Evolutionary conservation across 2,888 invertebrate species (phyloP), one percentile per base, ranked within the genome.

Genomic region (Drosophila suboccidentalis): DNA sequence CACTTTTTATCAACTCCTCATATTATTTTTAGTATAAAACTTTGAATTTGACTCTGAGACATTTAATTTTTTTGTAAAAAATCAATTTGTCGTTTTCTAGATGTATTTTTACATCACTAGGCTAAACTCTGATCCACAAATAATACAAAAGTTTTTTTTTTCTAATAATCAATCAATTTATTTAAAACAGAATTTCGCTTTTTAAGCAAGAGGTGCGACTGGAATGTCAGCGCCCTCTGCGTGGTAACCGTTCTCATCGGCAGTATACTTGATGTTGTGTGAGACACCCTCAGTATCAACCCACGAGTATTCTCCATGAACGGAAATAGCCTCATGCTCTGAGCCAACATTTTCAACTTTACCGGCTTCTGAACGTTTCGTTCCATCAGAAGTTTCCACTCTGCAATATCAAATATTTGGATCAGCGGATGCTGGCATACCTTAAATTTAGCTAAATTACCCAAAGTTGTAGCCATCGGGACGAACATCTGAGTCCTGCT

Each of bases 401-500:
- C 77, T 75, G 17, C 5, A 32, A 19, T 4, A n/a, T 3, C 1
- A 11, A 43, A n/a, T 11, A 0, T 5, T 54, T 19, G 61, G 19
- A 58, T 53, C 15, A 66, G 15, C 4, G 4, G 19, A 0, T 32
- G 17, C 2, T 22, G 9, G 3, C 5, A 3, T 10, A n/a, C 6
- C 1, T n/a, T 5, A 6, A 4, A 1, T 10, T 1, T 26, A 2
- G 46, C 51, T 68, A 43, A 57, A 34, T 66, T 71, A 75, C 75
- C 0, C 0, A 11, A 93, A 94, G 50, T 91, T 93, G 91, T 94
- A 95, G 26, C 93, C 91, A 71, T 94, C 94, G 13, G 93, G 84
- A 55, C 94, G 94, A 50, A 93, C 74, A 9, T 71, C 49, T 0
- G 67, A 62, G 0, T 65, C 41, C 0, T 0, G 19, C 0, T 51